A percentile compares a stretch with the other conserved stretches of the same genome.
These are phyloP conservation scores for Apotomis betuletana DNA, from an alignment of 2,888 invertebrate genomes.

Conservation along the genomic window DNA sequence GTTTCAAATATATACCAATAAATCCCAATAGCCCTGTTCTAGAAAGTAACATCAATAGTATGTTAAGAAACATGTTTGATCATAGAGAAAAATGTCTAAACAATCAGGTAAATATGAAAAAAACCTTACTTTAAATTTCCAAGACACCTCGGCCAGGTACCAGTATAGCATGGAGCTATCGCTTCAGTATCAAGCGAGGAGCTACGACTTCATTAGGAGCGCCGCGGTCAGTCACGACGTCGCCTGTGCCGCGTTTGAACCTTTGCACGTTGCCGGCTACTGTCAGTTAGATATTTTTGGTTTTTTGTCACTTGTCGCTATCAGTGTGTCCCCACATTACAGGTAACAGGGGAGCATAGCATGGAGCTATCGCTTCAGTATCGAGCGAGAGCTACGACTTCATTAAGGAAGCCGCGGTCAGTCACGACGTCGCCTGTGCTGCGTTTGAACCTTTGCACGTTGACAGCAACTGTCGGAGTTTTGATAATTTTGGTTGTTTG, in stretches of 20 bases:
- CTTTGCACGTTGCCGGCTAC: background rate
- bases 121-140: constrained; percentile 4
- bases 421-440: constrained; percentile 62
- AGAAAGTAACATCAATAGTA: too few relatives aligned
- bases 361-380: constrained; percentile 20
- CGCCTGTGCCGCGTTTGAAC: constrained; percentile 35
- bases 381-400: constrained; percentile 61
- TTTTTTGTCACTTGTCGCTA: too few relatives aligned
- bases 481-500: too few relatives aligned
- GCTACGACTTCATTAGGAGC: constrained; percentile 75
- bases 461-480: too few relatives aligned
- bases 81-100: too few relatives aligned
- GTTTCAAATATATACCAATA: too few relatives aligned
- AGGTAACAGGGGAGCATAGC: background rate
- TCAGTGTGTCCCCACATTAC: too few relatives aligned
- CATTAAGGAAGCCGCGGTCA: constrained; percentile 70
- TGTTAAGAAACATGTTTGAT: too few relatives aligned
- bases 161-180: constrained; percentile 19
- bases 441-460: constrained; percentile 30
- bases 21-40: too few relatives aligned
- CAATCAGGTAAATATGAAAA: background rate
- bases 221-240: constrained; percentile 71
- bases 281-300: too few relatives aligned
- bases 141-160: constrained; percentile 15
- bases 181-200: constrained; percentile 12